These are phyloP conservation scores for Drosophila colorata DNA, from an alignment of 2,888 invertebrate genomes.

Conservation along the genomic window DNA sequence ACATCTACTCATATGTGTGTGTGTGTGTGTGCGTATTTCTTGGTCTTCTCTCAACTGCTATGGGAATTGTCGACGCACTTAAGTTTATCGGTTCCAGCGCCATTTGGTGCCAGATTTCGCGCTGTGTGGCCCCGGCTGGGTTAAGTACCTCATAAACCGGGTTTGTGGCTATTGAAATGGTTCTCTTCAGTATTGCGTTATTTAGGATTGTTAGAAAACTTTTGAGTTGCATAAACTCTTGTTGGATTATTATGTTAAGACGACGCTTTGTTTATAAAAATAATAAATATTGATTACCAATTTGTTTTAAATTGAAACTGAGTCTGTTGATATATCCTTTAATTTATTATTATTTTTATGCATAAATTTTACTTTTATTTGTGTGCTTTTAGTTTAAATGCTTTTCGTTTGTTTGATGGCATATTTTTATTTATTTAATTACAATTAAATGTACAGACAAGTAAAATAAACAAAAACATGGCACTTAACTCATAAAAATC, in stretches of 20 bases:
- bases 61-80: slow-evolving; percentile 36
- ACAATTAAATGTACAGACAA: too few relatives aligned
- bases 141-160: slow-evolving; percentile 55
- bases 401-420: too few relatives aligned
- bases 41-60: slow-evolving; percentile 17
- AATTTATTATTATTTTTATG: too few relatives aligned
- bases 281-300: too few relatives aligned
- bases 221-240: neutral
- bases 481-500: too few relatives aligned
- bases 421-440: too few relatives aligned
- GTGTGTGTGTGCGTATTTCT: slow-evolving; percentile 13
- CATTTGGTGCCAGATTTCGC: slow-evolving; percentile 61
- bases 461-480: too few relatives aligned
- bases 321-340: too few relatives aligned
- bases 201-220: neutral
- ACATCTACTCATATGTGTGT: neutral
- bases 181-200: slow-evolving; percentile 19
- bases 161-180: slow-evolving; percentile 52
- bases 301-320: neutral
- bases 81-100: slow-evolving; percentile 40
- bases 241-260: slow-evolving; percentile 12
- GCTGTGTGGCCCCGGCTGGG: slow-evolving; percentile 51
- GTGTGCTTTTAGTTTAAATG: too few relatives aligned
- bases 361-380: too few relatives aligned
- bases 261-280: neutral